Base-by-base conservation (phyloP, 2,888 invertebrate genomes). In the Eupithecia vulgata region DNA sequence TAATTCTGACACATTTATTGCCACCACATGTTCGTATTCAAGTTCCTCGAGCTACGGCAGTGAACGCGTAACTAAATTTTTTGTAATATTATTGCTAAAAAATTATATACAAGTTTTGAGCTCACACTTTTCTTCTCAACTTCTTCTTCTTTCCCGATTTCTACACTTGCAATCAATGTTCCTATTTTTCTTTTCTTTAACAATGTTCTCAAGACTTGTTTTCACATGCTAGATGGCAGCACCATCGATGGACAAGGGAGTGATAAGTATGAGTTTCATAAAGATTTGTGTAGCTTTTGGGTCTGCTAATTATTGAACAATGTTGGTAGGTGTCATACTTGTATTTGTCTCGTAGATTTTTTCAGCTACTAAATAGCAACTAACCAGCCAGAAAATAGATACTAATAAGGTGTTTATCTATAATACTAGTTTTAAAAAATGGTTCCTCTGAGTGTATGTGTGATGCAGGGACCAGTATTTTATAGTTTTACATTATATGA, bases 241-340 rank as follows among this genome's bases (percentile, higher is more conserved):
- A 57, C 34, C 68, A 52, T 37, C 77, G 65, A 71, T 69, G 78
- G 76, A 78, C 68, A 68, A 73, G 48, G 59, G 68, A 40, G 70
- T 76, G 80, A 78, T 80, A 80, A 79, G 78, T 76, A 79, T 76
- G 77, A 68, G 68, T 70, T 48, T 59, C 10, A 66, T 40, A 67
- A 30, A 13, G 42, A 68, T 64, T 70, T 62, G 12, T 45, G n/a
- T 71, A 74, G 71, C 1, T 71, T 71, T 73, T 67, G 40, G 42
- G 40, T 65, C 42, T 57, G 21, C 34, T 25, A 21, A 65, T 65
- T 74, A 68, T 69, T 48, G 52, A 59, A 64, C 5, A 21, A 64
- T 40, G 17, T 57, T 57, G 57, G 25, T 52, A 48, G n/a, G 48
- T 48, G n/a, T n/a, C n/a, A n/a, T n/a, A n/a, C n/a, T 45, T 45